Conservation (phyloP, 2,888 invertebrate genomes). For the Ditula angustiorana region DNA sequence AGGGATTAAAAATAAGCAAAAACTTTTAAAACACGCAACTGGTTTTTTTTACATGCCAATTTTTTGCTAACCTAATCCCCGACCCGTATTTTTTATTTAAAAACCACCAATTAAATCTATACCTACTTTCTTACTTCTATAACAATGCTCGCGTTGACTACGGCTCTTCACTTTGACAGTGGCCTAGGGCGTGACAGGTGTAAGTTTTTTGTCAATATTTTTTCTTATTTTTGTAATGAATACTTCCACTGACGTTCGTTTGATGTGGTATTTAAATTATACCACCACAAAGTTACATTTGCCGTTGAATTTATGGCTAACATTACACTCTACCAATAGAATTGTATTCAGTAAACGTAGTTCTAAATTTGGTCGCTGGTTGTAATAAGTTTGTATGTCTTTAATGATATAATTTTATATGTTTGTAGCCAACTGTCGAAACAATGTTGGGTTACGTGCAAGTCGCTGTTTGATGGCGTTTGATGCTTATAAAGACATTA, state of each 20-base stretch:
- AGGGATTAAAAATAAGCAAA: not conserved
- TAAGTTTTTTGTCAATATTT: conserved; percentile 30
- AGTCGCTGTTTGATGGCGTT: not conserved
- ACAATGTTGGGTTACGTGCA: conserved; percentile 11
- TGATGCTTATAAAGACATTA: conserved; percentile 39
- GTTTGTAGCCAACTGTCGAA: conserved; percentile 36
- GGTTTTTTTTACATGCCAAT: not conserved
- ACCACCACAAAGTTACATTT: conserved; percentile 20
- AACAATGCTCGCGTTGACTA: not conserved
- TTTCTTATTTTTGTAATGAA: conserved; percentile 31
- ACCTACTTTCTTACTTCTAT: not conserved
- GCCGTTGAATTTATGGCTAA: not conserved
- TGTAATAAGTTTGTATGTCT: conserved; percentile 10
- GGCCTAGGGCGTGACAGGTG: conserved; percentile 36
- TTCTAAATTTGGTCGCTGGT: not conserved
- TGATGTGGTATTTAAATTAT: conserved; percentile 37
- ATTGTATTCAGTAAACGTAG: not conserved
- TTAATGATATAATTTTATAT: conserved; percentile 32
- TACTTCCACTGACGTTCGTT: conserved; percentile 20
- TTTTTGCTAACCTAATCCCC: not conserved
- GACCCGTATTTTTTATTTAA: not conserved
- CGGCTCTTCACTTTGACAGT: conserved; percentile 16
- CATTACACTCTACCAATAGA: not conserved
- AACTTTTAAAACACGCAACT: not conserved
- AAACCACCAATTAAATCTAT: not conserved